A percentile compares a stretch with the other conserved stretches of the same genome.
These are phyloP conservation scores for Oncopodura yosiiana DNA, from an alignment of 1,140 invertebrate genomes.

Conservation along the genomic window DNA sequence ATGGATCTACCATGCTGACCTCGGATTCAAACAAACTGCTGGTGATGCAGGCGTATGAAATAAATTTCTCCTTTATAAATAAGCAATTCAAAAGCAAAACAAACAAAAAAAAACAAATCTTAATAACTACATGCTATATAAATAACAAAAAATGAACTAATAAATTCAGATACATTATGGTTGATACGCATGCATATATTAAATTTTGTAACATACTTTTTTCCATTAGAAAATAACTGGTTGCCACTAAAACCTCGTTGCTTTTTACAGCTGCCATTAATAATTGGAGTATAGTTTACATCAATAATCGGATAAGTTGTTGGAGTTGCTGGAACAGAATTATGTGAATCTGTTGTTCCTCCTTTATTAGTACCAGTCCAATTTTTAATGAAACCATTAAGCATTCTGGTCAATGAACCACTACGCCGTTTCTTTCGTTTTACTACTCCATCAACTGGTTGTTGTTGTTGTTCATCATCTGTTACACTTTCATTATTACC, in stretches of 20 bases:
- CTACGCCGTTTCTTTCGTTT: constrained; percentile 28
- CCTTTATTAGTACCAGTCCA: not conserved
- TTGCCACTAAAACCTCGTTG: constrained; percentile 13
- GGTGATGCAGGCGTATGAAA: constrained; percentile 26
- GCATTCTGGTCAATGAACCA: constrained; percentile 26
- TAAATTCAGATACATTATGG: not conserved
- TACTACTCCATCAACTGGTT: too few species aligned
- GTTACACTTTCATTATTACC: too few species aligned
- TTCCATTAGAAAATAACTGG: constrained; percentile 12
- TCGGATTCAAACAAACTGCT: constrained; percentile 30
- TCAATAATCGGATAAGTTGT: constrained; percentile 2
- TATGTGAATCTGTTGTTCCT: not conserved
- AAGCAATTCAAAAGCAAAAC: not conserved
- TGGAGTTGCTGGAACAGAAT: not conserved
- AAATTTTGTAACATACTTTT: constrained; percentile 19
- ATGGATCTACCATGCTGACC: constrained; percentile 21
- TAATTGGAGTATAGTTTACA: constrained; percentile 18
- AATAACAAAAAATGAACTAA: not conserved
- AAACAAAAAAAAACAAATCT: constrained; percentile 5
- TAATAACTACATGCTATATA: not conserved
- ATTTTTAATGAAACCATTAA: not conserved
- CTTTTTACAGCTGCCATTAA: constrained; percentile 23
- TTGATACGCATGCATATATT: not conserved
- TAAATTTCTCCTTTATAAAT: constrained; percentile 14
- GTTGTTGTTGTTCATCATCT: constrained; percentile 32